Conservation (phyloP, 1,140 invertebrate species). For the Heliconius hermathena region DNA sequence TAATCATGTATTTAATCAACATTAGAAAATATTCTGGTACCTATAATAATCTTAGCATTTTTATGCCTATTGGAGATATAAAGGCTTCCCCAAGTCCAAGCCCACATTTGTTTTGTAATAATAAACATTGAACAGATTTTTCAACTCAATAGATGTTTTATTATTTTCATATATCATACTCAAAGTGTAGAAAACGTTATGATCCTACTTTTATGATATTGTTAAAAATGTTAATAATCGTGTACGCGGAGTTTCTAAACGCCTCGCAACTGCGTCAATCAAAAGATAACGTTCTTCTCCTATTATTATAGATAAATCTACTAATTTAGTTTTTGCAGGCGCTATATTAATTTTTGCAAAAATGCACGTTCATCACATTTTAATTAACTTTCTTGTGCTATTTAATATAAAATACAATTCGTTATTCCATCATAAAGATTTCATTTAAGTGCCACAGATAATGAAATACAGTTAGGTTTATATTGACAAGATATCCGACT, state of each 20-base stretch:
- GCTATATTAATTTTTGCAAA: conserved; percentile 12
- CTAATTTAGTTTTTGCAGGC: conserved; percentile 6
- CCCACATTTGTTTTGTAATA: too few species aligned
- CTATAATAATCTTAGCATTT: too few species aligned
- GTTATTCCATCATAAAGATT: conserved; percentile 9
- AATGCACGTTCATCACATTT: conserved; percentile 5
- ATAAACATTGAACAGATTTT: too few species aligned
- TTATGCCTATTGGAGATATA: too few species aligned
- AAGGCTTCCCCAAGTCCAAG: too few species aligned
- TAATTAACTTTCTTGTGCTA: conserved; percentile 14
- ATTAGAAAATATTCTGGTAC: too few species aligned
- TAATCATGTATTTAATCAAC: too few species aligned
- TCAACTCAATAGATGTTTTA: too few species aligned
- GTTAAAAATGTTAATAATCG: too few species aligned
- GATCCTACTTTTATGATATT: too few species aligned
- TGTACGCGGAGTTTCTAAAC: not conserved
- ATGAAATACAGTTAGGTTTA: not conserved
- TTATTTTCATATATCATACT: too few species aligned
- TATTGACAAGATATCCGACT: not conserved
- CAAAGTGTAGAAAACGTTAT: too few species aligned
- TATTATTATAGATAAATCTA: conserved; percentile 11
- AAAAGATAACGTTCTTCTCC: not conserved
- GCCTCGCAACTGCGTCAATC: not conserved
- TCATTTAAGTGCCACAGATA: conserved; percentile 10
- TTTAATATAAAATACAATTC: not conserved